Conservation (phyloP, 2,797 vertebrate species). For the Thamnophis elegans region DNA sequence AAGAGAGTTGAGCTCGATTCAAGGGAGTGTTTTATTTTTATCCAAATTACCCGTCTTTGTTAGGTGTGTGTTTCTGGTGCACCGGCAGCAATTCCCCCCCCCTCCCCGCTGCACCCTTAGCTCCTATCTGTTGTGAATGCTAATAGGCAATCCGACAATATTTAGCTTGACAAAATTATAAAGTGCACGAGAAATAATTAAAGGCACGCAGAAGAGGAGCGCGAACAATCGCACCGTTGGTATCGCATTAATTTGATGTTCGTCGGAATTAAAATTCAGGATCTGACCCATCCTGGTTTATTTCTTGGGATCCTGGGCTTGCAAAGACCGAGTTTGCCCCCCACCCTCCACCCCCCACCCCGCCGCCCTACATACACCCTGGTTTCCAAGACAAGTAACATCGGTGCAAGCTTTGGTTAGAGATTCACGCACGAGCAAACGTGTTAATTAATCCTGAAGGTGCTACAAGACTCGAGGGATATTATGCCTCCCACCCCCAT, state of each 20-base stretch:
- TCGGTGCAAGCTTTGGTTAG: background rate
- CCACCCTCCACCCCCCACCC: no score
- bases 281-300: background rate
- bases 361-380: rapidly evolving
- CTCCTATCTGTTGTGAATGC: background rate
- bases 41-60: background rate
- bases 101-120: background rate
- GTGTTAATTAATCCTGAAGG: background rate
- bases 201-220: background rate
- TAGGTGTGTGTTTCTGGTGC: background rate
- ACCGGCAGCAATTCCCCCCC: background rate
- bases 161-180: background rate
- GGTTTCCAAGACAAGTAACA: background rate
- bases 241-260: background rate
- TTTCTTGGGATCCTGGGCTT: background rate
- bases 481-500: background rate
- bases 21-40: background rate
- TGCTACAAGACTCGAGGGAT: background rate
- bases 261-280: background rate
- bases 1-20: background rate
- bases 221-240: background rate
- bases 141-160: background rate
- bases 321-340: background rate
- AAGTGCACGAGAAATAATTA: background rate
- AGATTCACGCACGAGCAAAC: background rate